These are phyloP conservation scores for Amblyteles armatorius DNA, from an alignment of 2,888 invertebrate genomes.

Conservation along the genomic window DNA sequence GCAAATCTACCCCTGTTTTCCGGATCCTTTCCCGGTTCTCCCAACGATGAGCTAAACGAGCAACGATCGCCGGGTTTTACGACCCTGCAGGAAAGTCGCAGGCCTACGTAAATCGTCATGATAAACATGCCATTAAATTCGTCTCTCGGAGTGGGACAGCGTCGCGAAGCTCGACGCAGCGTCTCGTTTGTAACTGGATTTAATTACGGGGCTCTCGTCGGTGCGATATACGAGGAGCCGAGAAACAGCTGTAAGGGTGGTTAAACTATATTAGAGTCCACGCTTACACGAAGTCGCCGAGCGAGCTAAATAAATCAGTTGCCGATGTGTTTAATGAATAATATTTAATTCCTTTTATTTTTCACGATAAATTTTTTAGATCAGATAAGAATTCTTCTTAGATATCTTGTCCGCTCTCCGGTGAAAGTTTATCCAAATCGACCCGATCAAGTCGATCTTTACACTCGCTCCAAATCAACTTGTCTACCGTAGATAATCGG, in stretches of 20 bases:
- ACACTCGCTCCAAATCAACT: conserved; percentile 23
- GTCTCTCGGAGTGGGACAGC: not conserved
- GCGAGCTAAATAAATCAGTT: not conserved
- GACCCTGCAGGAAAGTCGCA: conserved; percentile 32
- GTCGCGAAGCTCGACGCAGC: conserved; percentile 15
- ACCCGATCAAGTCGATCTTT: conserved; percentile 1
- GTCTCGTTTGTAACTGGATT: conserved; percentile 51
- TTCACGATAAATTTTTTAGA: too few species aligned
- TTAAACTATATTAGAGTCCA: not conserved
- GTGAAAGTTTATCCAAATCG: conserved; percentile 1
- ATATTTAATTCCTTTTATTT: too few species aligned
- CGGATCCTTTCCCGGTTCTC: not conserved
- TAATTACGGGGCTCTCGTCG: conserved; percentile 42
- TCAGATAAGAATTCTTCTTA: too few species aligned
- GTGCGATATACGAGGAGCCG: conserved; percentile 24
- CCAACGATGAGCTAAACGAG: not conserved
- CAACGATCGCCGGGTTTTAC: conserved; percentile 45
- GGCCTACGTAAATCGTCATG: conserved; percentile 55
- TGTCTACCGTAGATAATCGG: conserved; percentile 36
- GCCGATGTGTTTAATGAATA: not conserved
- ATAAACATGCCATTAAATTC: conserved; percentile 58
- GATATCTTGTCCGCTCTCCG: too few species aligned
- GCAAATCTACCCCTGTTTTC: conserved; percentile 28
- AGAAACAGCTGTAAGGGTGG: conserved; percentile 4
- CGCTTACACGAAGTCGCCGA: not conserved